phyloP scores from a whole-genome alignment of 1,140 invertebrate genomes.

The Zaprionus tsacasi region DNA sequence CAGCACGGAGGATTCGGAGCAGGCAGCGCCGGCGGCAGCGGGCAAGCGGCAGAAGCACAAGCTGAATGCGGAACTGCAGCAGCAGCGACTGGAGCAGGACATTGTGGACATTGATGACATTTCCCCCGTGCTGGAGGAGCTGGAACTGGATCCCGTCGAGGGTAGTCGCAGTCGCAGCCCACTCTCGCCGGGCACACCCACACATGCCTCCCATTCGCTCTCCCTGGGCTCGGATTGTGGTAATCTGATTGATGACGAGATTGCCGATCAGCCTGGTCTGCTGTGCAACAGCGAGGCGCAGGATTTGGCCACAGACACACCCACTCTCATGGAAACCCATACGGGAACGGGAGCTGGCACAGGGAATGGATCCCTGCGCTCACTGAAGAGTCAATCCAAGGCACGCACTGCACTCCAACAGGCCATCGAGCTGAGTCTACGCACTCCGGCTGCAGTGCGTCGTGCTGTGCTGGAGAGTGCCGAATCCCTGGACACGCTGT shows the following conservation, averaged over 20 bases:
- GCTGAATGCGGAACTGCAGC: slow-evolving; percentile 76
- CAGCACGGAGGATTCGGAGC: slow-evolving; percentile 87
- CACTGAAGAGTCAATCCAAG: slow-evolving; percentile 75
- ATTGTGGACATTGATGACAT: slow-evolving; percentile 74
- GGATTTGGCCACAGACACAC: slow-evolving; percentile 71
- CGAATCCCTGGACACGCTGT: slow-evolving; percentile 90
- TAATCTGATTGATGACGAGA: slow-evolving; percentile 94
- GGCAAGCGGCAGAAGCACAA: slow-evolving; percentile 83
- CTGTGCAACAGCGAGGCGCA: slow-evolving; percentile 87
- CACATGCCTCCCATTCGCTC: slow-evolving; percentile 90
- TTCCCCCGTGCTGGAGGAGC: slow-evolving; percentile 69
- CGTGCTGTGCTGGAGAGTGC: slow-evolving; percentile 85
- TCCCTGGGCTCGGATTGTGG: slow-evolving; percentile 88
- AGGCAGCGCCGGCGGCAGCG: slow-evolving; percentile 51
- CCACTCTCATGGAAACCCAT: slow-evolving; percentile 75
- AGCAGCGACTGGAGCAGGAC: slow-evolving; percentile 75
- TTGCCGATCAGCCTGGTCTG: slow-evolving; percentile 94
- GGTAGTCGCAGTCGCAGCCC: slow-evolving; percentile 73
- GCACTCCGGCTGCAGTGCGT: slow-evolving; percentile 74
- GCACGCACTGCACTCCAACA: slow-evolving; percentile 73
- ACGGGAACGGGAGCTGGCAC: slow-evolving; percentile 59
- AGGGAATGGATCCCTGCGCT: slow-evolving; percentile 73
- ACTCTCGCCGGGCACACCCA: slow-evolving; percentile 89
- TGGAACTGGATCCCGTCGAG: slow-evolving; percentile 63
- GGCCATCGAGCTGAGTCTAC: slow-evolving; percentile 81